Evolutionary conservation across 2,797 vertebrate species (phyloP).

Genomic region (Alosa sapidissima): DNA sequence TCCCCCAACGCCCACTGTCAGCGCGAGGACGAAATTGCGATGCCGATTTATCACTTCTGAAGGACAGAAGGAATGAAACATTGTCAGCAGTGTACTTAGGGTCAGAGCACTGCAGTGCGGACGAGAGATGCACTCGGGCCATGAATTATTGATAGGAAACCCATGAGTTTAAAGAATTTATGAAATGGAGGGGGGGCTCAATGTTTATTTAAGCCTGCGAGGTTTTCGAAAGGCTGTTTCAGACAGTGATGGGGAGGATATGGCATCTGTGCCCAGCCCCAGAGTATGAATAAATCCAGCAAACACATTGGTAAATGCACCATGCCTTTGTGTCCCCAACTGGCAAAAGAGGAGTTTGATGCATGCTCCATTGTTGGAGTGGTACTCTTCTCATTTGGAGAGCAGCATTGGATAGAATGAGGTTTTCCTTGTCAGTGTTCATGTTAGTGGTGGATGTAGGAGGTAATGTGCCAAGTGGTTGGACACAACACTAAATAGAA

Average conservation of each 20-base stretch:
- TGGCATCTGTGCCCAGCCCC: not conserved
- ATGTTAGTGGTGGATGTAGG: not conserved
- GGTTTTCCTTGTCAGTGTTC: not conserved
- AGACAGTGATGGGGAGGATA: conserved; percentile 47
- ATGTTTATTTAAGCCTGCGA: conserved; percentile 71
- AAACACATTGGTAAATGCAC: not conserved
- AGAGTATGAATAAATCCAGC: not conserved
- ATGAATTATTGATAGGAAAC: conserved; percentile 70
- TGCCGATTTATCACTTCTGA: not conserved
- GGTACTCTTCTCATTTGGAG: not conserved
- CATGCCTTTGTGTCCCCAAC: not conserved
- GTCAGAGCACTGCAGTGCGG: conserved; percentile 64
- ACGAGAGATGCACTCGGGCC: conserved; percentile 53
- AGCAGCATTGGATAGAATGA: not conserved
- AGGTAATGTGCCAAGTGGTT: not conserved
- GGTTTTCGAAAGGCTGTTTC: conserved; percentile 57
- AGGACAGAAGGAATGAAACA: conserved; percentile 17
- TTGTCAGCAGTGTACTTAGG: conserved; percentile 57
- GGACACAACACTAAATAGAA: not conserved
- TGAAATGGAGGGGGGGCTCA: conserved; percentile 65
- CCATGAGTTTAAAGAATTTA: conserved; percentile 71
- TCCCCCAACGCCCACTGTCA: not conserved
- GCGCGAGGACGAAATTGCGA: not conserved
- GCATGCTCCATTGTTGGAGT: not conserved
- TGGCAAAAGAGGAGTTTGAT: not conserved